Percentiles rank a stretch among this genome's conserved stretches.
These are phyloP conservation scores for Tricholaema leucomelas DNA, from an alignment of 2,113 vertebrate species.

Conservation along the genomic window DNA sequence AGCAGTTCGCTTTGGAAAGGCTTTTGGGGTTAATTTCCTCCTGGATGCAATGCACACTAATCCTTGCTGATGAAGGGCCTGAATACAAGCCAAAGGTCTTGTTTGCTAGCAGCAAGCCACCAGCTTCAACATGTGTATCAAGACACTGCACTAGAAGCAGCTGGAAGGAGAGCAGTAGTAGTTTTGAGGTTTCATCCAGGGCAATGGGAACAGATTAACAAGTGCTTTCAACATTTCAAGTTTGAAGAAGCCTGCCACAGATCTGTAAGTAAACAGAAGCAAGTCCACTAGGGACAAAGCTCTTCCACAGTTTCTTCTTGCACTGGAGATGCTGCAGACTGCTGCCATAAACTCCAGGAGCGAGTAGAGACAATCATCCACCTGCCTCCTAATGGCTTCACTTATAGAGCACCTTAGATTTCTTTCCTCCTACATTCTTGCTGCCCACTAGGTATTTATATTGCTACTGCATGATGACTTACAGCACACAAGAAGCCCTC, in stretches of 20 bases:
- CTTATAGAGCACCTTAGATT: background rate
- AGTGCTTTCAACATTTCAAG: background rate
- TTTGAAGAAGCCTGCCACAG: background rate
- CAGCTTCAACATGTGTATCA: background rate
- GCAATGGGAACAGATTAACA: background rate
- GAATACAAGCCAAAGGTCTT: conserved; percentile 53
- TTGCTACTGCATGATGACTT: background rate
- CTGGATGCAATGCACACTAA: conserved; percentile 39
- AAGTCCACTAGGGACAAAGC: background rate
- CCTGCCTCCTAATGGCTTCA: background rate
- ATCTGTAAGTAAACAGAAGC: background rate
- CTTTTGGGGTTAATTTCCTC: conserved; percentile 51
- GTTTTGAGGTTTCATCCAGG: background rate
- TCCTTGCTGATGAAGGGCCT: conserved; percentile 38
- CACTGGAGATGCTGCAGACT: background rate
- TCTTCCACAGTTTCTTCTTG: background rate
- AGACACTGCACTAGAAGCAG: background rate
- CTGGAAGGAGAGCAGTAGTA: background rate
- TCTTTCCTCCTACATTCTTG: background rate
- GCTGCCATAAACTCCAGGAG: background rate
- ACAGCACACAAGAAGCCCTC: background rate
- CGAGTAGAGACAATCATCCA: background rate
- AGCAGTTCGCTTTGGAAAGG: background rate
- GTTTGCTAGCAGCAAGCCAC: conserved; percentile 30
- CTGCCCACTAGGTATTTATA: background rate